Base-by-base conservation (phyloP, 2,888 invertebrate species). In the Hoplodrina ambigua region DNA sequence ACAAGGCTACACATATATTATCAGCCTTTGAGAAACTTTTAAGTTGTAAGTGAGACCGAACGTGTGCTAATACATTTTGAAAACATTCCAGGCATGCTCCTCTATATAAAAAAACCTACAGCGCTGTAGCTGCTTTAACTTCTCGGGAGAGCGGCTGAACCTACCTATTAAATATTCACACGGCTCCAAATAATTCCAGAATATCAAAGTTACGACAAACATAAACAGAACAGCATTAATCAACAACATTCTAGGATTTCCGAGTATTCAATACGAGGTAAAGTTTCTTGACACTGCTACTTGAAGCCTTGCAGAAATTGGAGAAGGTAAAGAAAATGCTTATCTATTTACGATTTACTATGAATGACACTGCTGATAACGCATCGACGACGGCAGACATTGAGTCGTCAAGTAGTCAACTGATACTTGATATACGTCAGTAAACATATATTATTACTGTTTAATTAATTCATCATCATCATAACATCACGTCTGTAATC, bases 341-440 rank as follows among this genome's bases (percentile, higher is more conserved):
- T 70, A 54, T 78, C 56, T 41, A 37, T 79, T 50, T 44, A 69
- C 46, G 55, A 2, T 64, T 66, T 70, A 70, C 63, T 67, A 79
- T 64, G 64, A 79, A 79, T 55, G 71, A n/a, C 44, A 67, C 13
- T 55, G 78, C 76, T 78, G 79, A 79, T 67, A 66, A 54, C 41
- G 73, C 64, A 78, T 15, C 37, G 44, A 4, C 25, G 53, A 17
- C n/a, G 60, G 54, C 8, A 78, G 78, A 78, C 78, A 70, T 66
- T 7, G 33, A 50, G 78, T 75, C 78, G 78, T 55, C 79, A 70
- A 44, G 25, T 57, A 49, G 54, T 53, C 60, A 72, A 57, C 25
- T 60, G 67, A 72, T 46, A 73, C 57, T 53, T 50, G 33, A 25
- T 30, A 53, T 60, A 5, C 11, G 19, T 52, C 33, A 25, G 49